Evolutionary conservation across 1,140 invertebrate species (phyloP), one percentile per base, ranked within the genome.

Genomic region (Trinorchestia longiramus): DNA sequence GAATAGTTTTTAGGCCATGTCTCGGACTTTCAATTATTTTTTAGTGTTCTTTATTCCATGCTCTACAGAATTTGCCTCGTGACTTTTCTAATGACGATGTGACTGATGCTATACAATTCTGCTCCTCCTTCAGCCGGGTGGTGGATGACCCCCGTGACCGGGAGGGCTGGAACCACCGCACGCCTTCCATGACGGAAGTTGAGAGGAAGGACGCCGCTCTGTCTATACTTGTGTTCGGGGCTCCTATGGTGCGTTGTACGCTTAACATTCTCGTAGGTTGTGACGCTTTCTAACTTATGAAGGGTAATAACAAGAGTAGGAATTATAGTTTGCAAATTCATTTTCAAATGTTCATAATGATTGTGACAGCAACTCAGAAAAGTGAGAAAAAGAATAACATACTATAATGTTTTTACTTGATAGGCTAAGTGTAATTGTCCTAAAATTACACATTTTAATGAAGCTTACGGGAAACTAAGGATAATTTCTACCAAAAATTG

Each of bases 161-260:
- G 4, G 92, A 47, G 6, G 40, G 6, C 44, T 42, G 43, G 92
- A n/a, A 1, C 3, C 92, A 45, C 43, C 92, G 92, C 41, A 43
- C 92, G 43, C 92, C 43, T 43, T 94, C 92, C 44, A 94, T 94
- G 92, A 97, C 98, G 62, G 99, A 99, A 97, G 98, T 98, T 96
- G 99, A 99, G 97, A 98, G 98, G 96, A 98, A 99, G 97, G 99
- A 99, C 97, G 99, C 99, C 23, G 98, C 98, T 0, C 97, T 99
- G 87, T 98, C 99, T 1, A 99, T 99, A 97, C 97, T 99, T 57
- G 98, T 99, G 28, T 99, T 99, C 97, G 99, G 99, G 96, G 98
- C 98, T 97, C 98, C 98, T 92, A 97, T 99, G 97, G 99, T 99
- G 97, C 98, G 97, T 97, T 95, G 97, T 98, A 97, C 97, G 96